These are phyloP conservation scores for Drosophila kanapiae DNA, from an alignment of 1,140 invertebrate genomes.

Conservation along the genomic window DNA sequence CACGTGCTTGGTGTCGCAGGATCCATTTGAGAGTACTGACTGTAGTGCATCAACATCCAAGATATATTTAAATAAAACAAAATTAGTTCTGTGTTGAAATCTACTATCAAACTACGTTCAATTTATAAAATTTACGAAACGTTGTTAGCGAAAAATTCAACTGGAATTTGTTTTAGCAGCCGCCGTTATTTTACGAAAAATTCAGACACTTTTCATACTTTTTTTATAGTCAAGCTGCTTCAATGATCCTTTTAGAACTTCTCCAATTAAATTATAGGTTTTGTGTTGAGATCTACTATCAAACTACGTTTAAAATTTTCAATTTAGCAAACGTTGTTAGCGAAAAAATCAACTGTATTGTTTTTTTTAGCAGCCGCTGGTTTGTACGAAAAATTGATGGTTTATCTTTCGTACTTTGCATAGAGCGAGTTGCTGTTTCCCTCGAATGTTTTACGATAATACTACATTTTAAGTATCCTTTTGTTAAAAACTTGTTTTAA, in stretches of 20 bases:
- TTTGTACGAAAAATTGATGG: slow-evolving; percentile 13
- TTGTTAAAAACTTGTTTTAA: slow-evolving; percentile 27
- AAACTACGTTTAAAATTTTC: slow-evolving; percentile 58
- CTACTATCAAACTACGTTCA: slow-evolving; percentile 74
- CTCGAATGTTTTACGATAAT: background rate
- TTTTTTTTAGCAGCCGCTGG: slow-evolving; percentile 22
- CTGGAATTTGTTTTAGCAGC: slow-evolving; percentile 38
- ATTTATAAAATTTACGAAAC: slow-evolving; percentile 36
- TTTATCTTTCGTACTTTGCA: slow-evolving; percentile 22
- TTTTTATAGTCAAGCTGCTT: background rate
- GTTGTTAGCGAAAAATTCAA: slow-evolving; percentile 74
- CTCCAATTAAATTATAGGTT: background rate
- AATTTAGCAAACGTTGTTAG: slow-evolving; percentile 59
- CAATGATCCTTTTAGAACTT: background rate
- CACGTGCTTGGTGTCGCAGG: too few relatives aligned
- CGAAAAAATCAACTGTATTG: slow-evolving; percentile 64
- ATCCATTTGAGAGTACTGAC: too few relatives aligned
- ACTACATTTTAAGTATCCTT: background rate
- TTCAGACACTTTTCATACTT: background rate
- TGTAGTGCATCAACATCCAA: too few relatives aligned
- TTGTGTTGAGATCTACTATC: slow-evolving; percentile 79
- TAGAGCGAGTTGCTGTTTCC: slow-evolving; percentile 11
- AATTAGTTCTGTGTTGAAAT: slow-evolving; percentile 30
- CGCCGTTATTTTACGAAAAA: slow-evolving; percentile 3
- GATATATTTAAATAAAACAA: background rate